Evolutionary conservation across 2,888 invertebrate species (phyloP), one percentile per base, ranked within the genome.

Genomic region (Caenorhabditis doughertyi): DNA sequence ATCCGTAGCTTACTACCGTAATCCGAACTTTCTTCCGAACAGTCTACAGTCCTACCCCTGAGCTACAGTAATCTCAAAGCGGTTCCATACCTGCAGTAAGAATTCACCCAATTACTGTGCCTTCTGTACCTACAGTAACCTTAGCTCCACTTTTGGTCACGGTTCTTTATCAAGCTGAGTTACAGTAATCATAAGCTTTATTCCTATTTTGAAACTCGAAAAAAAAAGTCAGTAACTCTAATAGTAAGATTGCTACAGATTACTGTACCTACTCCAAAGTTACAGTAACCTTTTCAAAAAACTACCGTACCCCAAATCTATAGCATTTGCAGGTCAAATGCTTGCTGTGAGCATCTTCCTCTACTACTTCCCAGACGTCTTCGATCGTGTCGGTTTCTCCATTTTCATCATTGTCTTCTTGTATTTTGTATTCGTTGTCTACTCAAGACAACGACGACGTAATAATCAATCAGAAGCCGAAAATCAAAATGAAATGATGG

Each of bases 391-490:
- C 29, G 84, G 81, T 1, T 56, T 82, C 44, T 70, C 72, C 1
- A 56, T 85, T 8, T 65, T 84, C 21, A 25, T 49, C 44, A 65
- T 84, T 18, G 64, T 85, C 53, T 72, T 65, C 11, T 74, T 83
- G 42, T 85, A 85, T 49, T 84, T 85, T 49, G 64, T 85, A 5
- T 84, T 85, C 44, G 84, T 85, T 23, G 71, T 85, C 39, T 81
- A 70, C n/a, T 67, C 76, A 11, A 42, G 67, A 2, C 68, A 76
- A 42, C 67, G 76, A 68, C 9, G 76, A 68, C 65, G 58, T 47
- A n/a, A 47, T 18, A n/a, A 32, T 42, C 74, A 60, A 21, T 60
- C 76, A 13, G 55, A 64, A 11, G 39, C 27, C 18, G 44, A 74
- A 9, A 42, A n/a, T 11, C 72, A 53, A 7, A 65, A 42, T 18